A percentile compares a stretch with the other conserved stretches of the same genome.
phyloP scores from a whole-genome alignment of 2,113 vertebrate genomes.

The Trogon melanurus region DNA sequence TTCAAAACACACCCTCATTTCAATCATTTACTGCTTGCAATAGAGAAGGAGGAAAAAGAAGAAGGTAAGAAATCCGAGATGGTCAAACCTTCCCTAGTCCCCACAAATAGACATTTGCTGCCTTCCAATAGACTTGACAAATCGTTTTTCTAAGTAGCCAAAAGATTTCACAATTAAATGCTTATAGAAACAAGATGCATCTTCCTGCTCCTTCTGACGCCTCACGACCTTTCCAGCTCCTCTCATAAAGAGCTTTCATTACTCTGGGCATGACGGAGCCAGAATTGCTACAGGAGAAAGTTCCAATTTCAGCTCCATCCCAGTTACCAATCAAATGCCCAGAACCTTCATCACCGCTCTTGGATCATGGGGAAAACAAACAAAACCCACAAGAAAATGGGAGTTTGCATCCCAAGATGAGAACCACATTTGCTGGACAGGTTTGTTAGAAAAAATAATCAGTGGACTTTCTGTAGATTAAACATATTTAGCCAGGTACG shows the following conservation, averaged over 20 bases:
- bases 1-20: not conserved
- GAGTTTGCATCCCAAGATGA: not conserved
- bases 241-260: slow-evolving; percentile 23
- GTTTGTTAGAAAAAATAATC: not conserved
- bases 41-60: not conserved
- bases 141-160: slow-evolving; percentile 31
- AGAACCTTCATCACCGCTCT: not conserved
- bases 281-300: slow-evolving; percentile 1
- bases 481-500: not conserved
- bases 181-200: slow-evolving; percentile 18
- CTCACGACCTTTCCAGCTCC: slow-evolving; percentile 11
- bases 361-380: not conserved
- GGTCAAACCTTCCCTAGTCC: not conserved
- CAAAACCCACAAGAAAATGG: not conserved
- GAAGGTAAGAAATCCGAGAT: not conserved
- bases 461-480: not conserved
- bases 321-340: not conserved
- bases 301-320: slow-evolving; percentile 2
- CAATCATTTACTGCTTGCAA: not conserved
- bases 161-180: slow-evolving; percentile 4
- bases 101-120: not conserved
- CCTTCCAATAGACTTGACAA: slow-evolving; percentile 28
- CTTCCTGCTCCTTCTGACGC: slow-evolving; percentile 20
- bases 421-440: not conserved
- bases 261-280: not conserved